A percentile compares a stretch with the other conserved stretches of the same genome.
These are phyloP conservation scores for Tiliacea citrago DNA, from an alignment of 2,888 invertebrate species.

Conservation along the genomic window DNA sequence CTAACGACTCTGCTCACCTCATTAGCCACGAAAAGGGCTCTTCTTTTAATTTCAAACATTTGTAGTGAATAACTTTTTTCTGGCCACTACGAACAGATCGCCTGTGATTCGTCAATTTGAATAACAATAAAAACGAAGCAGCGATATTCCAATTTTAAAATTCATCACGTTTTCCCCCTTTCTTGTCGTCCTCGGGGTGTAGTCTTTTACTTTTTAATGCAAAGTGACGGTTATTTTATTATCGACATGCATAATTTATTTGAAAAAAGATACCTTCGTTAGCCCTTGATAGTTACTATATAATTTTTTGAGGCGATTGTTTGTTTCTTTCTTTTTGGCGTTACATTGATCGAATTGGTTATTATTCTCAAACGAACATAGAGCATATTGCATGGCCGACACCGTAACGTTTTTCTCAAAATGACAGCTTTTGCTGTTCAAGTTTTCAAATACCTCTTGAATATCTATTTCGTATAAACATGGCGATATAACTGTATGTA, in stretches of 20 bases:
- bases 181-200: constrained; percentile 50
- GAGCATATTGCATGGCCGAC: background rate
- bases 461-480: background rate
- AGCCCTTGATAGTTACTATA: constrained; percentile 4
- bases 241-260: constrained; percentile 55
- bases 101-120: constrained; percentile 80
- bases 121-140: constrained; percentile 77
- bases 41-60: constrained; percentile 35
- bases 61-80: constrained; percentile 34
- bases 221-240: constrained; percentile 68
- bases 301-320: background rate
- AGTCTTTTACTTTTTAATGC: constrained; percentile 45
- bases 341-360: background rate
- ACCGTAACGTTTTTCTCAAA: background rate
- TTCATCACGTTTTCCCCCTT: constrained; percentile 74
- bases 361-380: too few relatives aligned
- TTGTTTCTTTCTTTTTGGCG: background rate
- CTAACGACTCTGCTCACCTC: background rate
- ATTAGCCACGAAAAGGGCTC: background rate
- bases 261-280: constrained; percentile 30
- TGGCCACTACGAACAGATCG: constrained; percentile 61
- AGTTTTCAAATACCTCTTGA: background rate
- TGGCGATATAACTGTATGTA: background rate
- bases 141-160: constrained; percentile 81
- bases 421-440: background rate